Percentiles rank a stretch among this genome's conserved stretches.
phyloP scores from a whole-genome alignment of 2,113 vertebrate species.

The Oncorhynchus kisutch region DNA sequence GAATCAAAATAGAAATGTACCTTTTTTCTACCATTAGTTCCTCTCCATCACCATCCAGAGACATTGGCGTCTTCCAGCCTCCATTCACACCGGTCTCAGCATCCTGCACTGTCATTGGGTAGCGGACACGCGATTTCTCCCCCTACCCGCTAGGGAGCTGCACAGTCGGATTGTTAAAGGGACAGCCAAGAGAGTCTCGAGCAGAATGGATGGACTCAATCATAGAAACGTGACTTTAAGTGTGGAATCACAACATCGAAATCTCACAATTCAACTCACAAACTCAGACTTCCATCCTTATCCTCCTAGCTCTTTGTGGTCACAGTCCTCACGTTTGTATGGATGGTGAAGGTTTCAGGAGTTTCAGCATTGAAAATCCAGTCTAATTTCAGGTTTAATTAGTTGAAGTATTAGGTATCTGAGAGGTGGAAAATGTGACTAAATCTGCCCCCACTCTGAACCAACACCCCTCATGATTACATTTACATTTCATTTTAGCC shows the following conservation, averaged over 20 bases:
- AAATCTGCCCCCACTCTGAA: too few relatives aligned
- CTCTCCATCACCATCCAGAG: slow-evolving; percentile 61
- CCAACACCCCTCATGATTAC: too few relatives aligned
- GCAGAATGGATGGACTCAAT: slow-evolving; percentile 25
- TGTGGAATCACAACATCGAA: too few relatives aligned
- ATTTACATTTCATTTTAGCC: too few relatives aligned
- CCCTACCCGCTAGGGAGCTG: slow-evolving; percentile 61
- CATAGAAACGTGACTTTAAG: not conserved
- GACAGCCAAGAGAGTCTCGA: slow-evolving; percentile 21
- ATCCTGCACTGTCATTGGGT: slow-evolving; percentile 76
- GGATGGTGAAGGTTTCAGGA: too few relatives aligned
- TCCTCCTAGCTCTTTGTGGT: too few relatives aligned
- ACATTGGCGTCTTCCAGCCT: slow-evolving; percentile 71
- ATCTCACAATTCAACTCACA: too few relatives aligned
- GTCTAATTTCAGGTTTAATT: slow-evolving; percentile 8
- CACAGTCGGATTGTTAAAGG: slow-evolving; percentile 55
- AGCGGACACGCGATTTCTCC: slow-evolving; percentile 63
- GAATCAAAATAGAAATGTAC: slow-evolving; percentile 34
- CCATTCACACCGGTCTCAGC: slow-evolving; percentile 69
- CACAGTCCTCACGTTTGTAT: too few relatives aligned
- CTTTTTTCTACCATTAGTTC: slow-evolving; percentile 67
- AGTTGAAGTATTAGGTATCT: not conserved
- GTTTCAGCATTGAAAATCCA: too few relatives aligned
- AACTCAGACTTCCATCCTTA: too few relatives aligned
- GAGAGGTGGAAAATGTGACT: too few relatives aligned